phyloP scores from a whole-genome alignment of 2,113 vertebrate species.

The Phalacrocorax carbo region DNA sequence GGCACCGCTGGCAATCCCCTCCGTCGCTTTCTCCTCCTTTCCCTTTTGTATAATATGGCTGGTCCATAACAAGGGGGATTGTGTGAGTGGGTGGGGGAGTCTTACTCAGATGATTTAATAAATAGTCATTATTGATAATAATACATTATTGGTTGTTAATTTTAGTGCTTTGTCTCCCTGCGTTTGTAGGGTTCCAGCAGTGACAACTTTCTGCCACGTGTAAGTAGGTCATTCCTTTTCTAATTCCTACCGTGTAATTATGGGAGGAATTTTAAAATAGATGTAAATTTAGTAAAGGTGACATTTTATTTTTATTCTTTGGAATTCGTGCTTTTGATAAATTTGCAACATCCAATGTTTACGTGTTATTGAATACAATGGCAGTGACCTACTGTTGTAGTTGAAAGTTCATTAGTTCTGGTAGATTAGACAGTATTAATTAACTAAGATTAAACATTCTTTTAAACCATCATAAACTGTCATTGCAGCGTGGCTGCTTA shows the following conservation, averaged over 20 bases:
- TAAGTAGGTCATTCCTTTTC: neutral
- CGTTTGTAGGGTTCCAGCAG: neutral
- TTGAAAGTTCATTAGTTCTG: slow-evolving; percentile 60
- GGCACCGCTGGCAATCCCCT: neutral
- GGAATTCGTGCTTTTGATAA: neutral
- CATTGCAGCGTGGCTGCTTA: neutral
- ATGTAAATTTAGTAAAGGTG: neutral
- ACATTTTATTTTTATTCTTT: neutral
- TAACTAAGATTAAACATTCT: slow-evolving; percentile 54
- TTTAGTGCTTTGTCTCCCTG: neutral
- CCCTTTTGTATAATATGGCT: neutral
- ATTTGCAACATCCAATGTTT: neutral
- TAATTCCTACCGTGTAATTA: neutral
- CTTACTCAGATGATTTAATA: neutral
- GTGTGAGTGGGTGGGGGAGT: neutral
- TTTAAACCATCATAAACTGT: slow-evolving; percentile 12
- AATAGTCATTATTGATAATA: slow-evolving; percentile 20
- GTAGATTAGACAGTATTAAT: slow-evolving; percentile 56
- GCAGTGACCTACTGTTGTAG: neutral
- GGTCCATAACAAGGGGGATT: neutral
- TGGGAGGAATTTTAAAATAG: neutral
- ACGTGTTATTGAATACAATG: neutral
- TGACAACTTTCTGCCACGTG: neutral
- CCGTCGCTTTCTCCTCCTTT: neutral
- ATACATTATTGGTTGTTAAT: neutral